Evolutionary conservation across 1,140 invertebrate species (phyloP), one percentile per base, ranked within the genome.

Genomic region (Micrasema minimum): DNA sequence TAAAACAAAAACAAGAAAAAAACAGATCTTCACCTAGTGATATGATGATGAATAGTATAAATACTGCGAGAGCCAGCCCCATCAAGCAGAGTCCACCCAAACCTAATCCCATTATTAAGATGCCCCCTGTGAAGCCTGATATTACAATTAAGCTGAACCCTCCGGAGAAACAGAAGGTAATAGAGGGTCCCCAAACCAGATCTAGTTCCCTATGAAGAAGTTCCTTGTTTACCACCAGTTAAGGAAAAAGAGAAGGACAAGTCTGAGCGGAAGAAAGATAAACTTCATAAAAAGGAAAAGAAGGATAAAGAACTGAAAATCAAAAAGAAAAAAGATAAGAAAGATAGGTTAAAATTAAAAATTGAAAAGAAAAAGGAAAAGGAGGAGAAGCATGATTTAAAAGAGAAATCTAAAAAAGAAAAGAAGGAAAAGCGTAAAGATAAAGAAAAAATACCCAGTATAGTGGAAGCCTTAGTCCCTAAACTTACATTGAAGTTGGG

Each of bases 401-500:
- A 85, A 85, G 70, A 87, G 84, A 79, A 87, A 83, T 77, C 86
- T 81, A 79, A 86, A 71, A 84, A 85, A 82, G 73, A 87, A 81
- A 81, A 84, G 77, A 79, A 86, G 65, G 86, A 88, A 37, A 85
- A 88, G 72, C 88, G 88, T 61, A 90, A 90, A 72, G 89, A 89
- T 59, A 87, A 87, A 67, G 78, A 82, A 0, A 88, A 87, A 31
- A 20, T 51, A 18, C 51, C 50, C 59, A 71, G 45, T 64, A 57
- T 77, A 10, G 77, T 64, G 18, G 88, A 89, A 79, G 83, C 81
- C 48, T 71, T 85, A 20, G 88, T 93, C 31, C 93, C 93, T 11
- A 95, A 94, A 82, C 81, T 95, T 35, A 94, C 92, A 2, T 82
- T 95, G 10, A 95, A 94, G 81, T 80, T 95, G 38, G 88, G 88